These are phyloP conservation scores for Gryllus bimaculatus DNA, from an alignment of 1,140 invertebrate genomes.

Conservation along the genomic window DNA sequence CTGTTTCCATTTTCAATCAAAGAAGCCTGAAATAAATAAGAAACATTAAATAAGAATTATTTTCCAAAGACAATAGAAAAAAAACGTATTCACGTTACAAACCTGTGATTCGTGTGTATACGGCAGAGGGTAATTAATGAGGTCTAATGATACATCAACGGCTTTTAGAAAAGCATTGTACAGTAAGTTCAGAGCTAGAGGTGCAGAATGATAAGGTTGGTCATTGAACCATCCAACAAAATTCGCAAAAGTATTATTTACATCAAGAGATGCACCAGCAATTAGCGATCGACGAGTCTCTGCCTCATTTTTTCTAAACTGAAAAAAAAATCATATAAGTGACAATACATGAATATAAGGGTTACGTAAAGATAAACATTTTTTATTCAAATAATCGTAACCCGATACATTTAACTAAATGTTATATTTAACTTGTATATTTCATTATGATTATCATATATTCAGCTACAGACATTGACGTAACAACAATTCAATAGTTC, in stretches of 20 bases:
- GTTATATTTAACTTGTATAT: no score
- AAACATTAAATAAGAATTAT: no score
- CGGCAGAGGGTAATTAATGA: slow-evolving; percentile 47
- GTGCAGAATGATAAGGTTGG: slow-evolving; percentile 35
- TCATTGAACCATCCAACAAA: slow-evolving; percentile 17
- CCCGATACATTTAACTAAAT: no score
- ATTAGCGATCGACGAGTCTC: slow-evolving; percentile 7
- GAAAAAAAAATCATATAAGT: background rate
- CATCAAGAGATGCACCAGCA: slow-evolving; percentile 9
- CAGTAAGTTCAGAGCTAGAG: slow-evolving; percentile 35
- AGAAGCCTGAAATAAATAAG: background rate
- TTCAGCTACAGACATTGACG: no score
- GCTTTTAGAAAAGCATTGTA: slow-evolving; percentile 37
- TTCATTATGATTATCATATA: no score
- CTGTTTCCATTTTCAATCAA: slow-evolving; percentile 7
- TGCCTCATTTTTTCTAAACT: background rate
- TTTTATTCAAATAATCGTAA: no score
- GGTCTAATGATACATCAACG: slow-evolving; percentile 16
- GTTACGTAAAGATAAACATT: no score
- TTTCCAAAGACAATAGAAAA: no score
- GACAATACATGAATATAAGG: no score
- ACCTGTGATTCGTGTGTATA: slow-evolving; percentile 19
- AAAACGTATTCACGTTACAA: background rate
- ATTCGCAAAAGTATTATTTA: background rate
- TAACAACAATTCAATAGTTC: no score